Percentiles rank a stretch among this genome's conserved stretches.
Evolutionary conservation across 2,797 vertebrate genomes (phyloP).

Genomic region (Danio tinwini): DNA sequence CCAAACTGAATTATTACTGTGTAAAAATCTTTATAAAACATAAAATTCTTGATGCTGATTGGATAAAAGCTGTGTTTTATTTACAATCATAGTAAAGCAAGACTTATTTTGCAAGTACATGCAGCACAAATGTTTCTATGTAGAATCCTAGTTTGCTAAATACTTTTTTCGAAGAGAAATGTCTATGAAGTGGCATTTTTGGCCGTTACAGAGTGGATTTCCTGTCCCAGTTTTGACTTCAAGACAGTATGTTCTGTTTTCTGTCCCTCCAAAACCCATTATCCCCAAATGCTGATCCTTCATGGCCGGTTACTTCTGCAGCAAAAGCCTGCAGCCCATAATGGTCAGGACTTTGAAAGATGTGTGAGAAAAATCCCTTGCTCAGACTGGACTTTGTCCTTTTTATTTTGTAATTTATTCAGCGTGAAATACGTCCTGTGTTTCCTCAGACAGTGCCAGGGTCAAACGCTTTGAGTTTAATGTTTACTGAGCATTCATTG

Average conservation of each 20-base stretch:
- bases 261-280: not conserved
- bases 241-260: not conserved
- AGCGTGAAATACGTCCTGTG: not conserved
- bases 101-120: not conserved
- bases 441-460: not conserved
- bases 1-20: no score
- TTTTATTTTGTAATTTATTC: not conserved
- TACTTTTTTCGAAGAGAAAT: not conserved
- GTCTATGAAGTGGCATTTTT: not conserved
- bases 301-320: not conserved
- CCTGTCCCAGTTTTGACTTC: not conserved
- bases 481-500: not conserved
- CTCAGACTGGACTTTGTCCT: not conserved
- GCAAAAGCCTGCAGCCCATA: conserved; percentile 4
- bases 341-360: conserved; percentile 18
- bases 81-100: not conserved
- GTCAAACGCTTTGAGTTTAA: not conserved
- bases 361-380: not conserved
- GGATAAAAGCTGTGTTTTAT: no score
- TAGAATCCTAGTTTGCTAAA: not conserved
- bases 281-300: not conserved
- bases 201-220: conserved; percentile 1
- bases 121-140: not conserved
- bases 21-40: no score
- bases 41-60: no score